These are phyloP conservation scores for Acanthococcus lagerstroemiae DNA, from an alignment of 2,888 invertebrate species.

Conservation along the genomic window DNA sequence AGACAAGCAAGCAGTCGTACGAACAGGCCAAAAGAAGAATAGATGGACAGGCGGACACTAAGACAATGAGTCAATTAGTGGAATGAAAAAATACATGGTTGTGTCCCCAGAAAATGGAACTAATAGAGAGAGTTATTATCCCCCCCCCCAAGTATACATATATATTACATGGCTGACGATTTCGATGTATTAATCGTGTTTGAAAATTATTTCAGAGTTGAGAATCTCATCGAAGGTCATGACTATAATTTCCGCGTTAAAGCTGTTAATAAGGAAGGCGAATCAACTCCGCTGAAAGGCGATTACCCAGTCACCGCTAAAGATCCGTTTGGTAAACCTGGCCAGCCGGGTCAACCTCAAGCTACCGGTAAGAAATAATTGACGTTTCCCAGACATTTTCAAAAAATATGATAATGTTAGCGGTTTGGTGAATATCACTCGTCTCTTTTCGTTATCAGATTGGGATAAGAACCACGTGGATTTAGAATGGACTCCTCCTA, in stretches of 20 bases:
- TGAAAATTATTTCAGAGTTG: slow-evolving; percentile 49
- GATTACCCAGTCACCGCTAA: slow-evolving; percentile 80
- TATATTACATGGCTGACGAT: not conserved
- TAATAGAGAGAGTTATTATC: no score
- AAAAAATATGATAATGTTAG: not conserved
- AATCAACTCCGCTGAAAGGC: slow-evolving; percentile 72
- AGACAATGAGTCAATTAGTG: no score
- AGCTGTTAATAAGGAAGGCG: slow-evolving; percentile 88
- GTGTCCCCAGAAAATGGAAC: no score
- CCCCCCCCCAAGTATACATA: not conserved
- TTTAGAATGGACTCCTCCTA: slow-evolving; percentile 91
- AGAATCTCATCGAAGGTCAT: slow-evolving; percentile 84
- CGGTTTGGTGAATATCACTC: not conserved
- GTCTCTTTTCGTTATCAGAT: slow-evolving; percentile 47
- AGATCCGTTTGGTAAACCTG: slow-evolving; percentile 84
- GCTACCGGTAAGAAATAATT: slow-evolving; percentile 44
- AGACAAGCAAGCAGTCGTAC: no score
- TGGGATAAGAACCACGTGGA: slow-evolving; percentile 96
- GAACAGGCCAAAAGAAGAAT: no score
- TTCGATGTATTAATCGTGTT: not conserved
- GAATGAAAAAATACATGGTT: no score
- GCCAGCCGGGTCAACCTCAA: slow-evolving; percentile 85
- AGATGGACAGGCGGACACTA: no score
- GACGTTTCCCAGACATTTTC: not conserved
- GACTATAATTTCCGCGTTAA: slow-evolving; percentile 90